Conservation (phyloP, 2,888 invertebrate species). For the Cabera pusaria region DNA sequence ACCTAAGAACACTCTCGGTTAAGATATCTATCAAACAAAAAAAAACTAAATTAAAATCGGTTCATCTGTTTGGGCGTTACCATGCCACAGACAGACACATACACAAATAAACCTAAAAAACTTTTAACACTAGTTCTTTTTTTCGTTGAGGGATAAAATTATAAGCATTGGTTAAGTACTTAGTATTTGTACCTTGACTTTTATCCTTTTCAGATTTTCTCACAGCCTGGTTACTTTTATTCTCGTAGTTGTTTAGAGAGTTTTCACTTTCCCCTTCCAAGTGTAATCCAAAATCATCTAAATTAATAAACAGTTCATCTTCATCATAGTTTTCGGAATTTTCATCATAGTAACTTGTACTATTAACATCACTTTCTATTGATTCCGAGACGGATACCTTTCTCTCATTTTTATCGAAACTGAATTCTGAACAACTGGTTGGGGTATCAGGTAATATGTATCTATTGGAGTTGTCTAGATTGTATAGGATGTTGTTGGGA, state of each 20-base stretch:
- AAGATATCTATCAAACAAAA: too few species aligned
- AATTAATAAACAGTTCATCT: constrained; percentile 72
- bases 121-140: too few species aligned
- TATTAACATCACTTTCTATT: constrained; percentile 72
- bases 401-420: constrained; percentile 60
- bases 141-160: too few species aligned
- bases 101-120: too few species aligned
- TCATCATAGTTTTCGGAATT: constrained; percentile 73
- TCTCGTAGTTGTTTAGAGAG: constrained; percentile 29
- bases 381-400: constrained; percentile 72
- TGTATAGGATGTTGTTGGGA: constrained; percentile 71
- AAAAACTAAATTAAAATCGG: too few species aligned
- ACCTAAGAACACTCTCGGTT: too few species aligned
- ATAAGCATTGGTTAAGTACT: too few species aligned
- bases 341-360: constrained; percentile 69
- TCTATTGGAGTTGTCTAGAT: constrained; percentile 61
- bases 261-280: constrained; percentile 59
- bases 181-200: constrained; percentile 52
- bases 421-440: constrained; percentile 71
- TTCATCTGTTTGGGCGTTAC: too few species aligned
- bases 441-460: constrained; percentile 71
- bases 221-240: constrained; percentile 35
- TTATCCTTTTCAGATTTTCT: constrained; percentile 58
- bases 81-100: too few species aligned
- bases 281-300: constrained; percentile 70